Evolutionary conservation across 2,888 invertebrate genomes (phyloP).

Genomic region (Azorinus chamasolen): DNA sequence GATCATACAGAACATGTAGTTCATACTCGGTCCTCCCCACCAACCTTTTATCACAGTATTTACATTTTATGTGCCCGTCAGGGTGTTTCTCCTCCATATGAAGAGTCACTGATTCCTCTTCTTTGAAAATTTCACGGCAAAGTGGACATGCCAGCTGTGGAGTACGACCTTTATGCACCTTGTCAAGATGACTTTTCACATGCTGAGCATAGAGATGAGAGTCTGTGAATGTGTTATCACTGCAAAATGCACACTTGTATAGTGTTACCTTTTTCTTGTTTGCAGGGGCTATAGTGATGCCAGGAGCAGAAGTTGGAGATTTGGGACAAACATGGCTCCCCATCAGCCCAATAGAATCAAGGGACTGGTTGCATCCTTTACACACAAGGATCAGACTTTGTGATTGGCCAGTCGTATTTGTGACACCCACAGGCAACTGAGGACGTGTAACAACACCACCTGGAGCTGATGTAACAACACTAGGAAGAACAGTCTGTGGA

Average conservation of each 20-base stretch:
- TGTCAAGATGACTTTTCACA: too few species aligned
- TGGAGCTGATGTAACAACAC: neutral
- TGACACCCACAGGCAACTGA: too few species aligned
- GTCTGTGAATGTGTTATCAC: too few species aligned
- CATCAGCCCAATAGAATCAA: conserved; percentile 27
- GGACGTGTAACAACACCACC: neutral
- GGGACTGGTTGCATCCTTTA: conserved; percentile 22
- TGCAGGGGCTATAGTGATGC: neutral
- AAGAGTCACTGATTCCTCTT: neutral
- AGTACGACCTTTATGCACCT: neutral
- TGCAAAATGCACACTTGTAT: neutral
- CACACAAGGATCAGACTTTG: conserved; percentile 7
- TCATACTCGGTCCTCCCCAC: neutral
- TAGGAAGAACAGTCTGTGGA: neutral
- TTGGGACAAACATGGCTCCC: conserved; percentile 15
- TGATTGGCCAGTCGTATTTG: neutral
- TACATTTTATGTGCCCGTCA: neutral
- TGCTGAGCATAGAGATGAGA: neutral
- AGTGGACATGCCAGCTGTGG: conserved; percentile 1
- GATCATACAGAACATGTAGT: conserved; percentile 12
- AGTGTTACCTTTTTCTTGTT: too few species aligned
- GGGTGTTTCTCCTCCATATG: conserved; percentile 9
- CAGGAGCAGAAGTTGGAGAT: neutral
- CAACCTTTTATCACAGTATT: neutral
- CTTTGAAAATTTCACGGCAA: neutral